Percentiles rank a stretch among this genome's conserved stretches.
Evolutionary conservation across 1,140 invertebrate genomes (phyloP).

Genomic region (Macrobrachium nipponense): DNA sequence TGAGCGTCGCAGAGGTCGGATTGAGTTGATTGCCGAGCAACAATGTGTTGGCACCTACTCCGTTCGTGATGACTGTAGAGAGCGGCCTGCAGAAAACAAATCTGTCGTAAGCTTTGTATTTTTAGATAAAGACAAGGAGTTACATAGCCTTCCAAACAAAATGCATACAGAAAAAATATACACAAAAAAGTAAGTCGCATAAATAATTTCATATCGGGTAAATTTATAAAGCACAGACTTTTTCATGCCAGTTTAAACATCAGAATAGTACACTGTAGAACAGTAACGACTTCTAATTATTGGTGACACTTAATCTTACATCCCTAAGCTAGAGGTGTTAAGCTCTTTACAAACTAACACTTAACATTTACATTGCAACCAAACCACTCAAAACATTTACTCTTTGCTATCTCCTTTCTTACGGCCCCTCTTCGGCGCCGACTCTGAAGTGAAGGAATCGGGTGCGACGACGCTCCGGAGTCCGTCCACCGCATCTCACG

Average conservation of each 20-base stretch:
- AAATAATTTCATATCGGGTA: too few relatives aligned
- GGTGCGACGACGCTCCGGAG: conserved; percentile 59
- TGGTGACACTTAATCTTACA: too few relatives aligned
- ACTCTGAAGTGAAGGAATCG: conserved; percentile 57
- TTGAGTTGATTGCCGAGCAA: conserved; percentile 82
- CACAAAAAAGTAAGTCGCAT: too few relatives aligned
- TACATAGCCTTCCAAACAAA: neutral
- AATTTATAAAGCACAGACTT: too few relatives aligned
- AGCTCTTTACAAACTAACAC: too few relatives aligned
- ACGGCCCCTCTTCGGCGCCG: conserved; percentile 48
- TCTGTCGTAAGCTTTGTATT: neutral
- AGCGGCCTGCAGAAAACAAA: conserved; percentile 18
- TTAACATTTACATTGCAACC: too few relatives aligned
- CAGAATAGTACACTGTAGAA: too few relatives aligned
- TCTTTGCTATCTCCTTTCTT: conserved; percentile 61
- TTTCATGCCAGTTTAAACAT: too few relatives aligned
- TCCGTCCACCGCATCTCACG: conserved; percentile 36
- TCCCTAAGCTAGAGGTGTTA: too few relatives aligned
- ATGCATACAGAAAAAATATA: too few relatives aligned
- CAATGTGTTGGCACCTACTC: conserved; percentile 61
- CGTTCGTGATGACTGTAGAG: conserved; percentile 57
- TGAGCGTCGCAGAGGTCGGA: conserved; percentile 87
- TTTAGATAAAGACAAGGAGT: neutral
- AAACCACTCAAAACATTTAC: conserved; percentile 58
- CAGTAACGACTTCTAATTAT: too few relatives aligned